phyloP scores from a whole-genome alignment of 2,888 invertebrate genomes.

The Petrophora chlorosata region DNA sequence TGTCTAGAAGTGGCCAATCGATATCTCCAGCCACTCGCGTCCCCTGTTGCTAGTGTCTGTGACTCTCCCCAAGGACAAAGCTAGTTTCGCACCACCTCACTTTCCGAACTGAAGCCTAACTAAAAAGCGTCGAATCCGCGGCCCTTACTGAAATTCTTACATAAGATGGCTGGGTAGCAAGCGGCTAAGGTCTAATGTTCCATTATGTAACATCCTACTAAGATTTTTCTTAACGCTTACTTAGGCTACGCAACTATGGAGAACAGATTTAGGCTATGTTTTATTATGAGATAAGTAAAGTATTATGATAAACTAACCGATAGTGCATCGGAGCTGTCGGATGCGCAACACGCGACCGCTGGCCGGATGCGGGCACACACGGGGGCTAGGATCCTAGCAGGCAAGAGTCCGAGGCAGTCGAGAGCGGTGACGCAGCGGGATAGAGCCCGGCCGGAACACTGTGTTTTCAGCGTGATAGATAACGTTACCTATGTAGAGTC shows the following conservation, averaged over 20 bases:
- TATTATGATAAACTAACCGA: constrained; percentile 67
- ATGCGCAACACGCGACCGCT: constrained; percentile 74
- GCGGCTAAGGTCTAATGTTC: constrained; percentile 46
- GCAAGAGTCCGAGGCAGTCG: constrained; percentile 49
- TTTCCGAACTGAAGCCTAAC: constrained; percentile 1
- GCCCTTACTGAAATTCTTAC: constrained; percentile 26
- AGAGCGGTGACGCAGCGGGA: constrained; percentile 43
- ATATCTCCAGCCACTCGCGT: constrained; percentile 28
- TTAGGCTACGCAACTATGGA: constrained; percentile 7
- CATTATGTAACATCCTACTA: constrained; percentile 61
- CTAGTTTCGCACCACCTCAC: constrained; percentile 40
- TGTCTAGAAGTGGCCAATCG: constrained; percentile 37
- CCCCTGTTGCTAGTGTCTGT: constrained; percentile 26
- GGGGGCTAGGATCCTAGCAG: constrained; percentile 48
- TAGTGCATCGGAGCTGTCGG: constrained; percentile 78
- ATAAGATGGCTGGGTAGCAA: constrained; percentile 40
- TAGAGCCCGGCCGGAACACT: constrained; percentile 50
- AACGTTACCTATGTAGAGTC: constrained; percentile 69
- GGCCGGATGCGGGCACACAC: constrained; percentile 56
- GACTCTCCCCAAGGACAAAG: constrained; percentile 45
- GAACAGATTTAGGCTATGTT: constrained; percentile 8
- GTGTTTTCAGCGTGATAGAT: constrained; percentile 57
- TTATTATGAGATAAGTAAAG: constrained; percentile 21
- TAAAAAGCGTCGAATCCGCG: not conserved
- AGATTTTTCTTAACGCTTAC: constrained; percentile 25